phyloP scores from a whole-genome alignment of 2,888 invertebrate genomes.

The Aphidoletes aphidimyza region DNA sequence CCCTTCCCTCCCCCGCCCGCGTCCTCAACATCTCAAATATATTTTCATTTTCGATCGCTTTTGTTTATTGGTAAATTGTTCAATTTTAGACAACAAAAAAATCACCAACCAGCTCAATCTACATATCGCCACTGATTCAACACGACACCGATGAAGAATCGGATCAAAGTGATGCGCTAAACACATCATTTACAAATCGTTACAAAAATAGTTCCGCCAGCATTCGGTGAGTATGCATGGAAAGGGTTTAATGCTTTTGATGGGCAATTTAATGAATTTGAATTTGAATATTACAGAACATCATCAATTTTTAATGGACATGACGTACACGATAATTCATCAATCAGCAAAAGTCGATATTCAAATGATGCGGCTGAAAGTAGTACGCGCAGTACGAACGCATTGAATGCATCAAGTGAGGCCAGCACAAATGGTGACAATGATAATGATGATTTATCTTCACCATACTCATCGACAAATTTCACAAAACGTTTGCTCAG shows the following conservation, averaged over 20 bases:
- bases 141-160: slow-evolving; percentile 53
- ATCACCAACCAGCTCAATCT: slow-evolving; percentile 44
- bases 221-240: neutral
- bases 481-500: slow-evolving; percentile 70
- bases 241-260: neutral
- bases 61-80: neutral
- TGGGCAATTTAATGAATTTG: neutral
- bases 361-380: neutral
- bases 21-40: neutral
- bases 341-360: neutral
- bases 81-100: neutral
- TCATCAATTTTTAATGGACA: neutral
- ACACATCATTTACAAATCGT: slow-evolving; percentile 51
- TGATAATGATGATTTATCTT: neutral
- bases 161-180: slow-evolving; percentile 16
- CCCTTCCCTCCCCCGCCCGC: too few species aligned
- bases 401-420: neutral
- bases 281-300: neutral
- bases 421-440: neutral
- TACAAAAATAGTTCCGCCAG: neutral
- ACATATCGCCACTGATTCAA: slow-evolving; percentile 54
- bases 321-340: neutral
- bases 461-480: slow-evolving; percentile 67
- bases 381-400: neutral
- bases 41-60: neutral